Evolutionary conservation across 2,797 vertebrate species (phyloP).

Genomic region (Spheniscus humboldti): DNA sequence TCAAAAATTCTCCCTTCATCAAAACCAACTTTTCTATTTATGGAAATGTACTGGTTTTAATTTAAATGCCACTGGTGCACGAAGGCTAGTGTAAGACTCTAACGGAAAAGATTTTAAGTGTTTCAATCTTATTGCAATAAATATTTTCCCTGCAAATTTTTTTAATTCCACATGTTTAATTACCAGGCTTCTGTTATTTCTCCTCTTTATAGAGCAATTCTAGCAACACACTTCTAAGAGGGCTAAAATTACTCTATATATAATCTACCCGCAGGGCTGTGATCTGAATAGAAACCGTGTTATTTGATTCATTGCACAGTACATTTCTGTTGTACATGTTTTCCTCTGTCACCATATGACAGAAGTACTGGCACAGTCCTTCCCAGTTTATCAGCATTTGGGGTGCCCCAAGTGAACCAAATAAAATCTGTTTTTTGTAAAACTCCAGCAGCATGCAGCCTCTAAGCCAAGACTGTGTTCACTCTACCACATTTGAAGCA

Average conservation of each 20-base stretch:
- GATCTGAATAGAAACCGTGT: conserved; percentile 32
- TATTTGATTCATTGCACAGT: conserved; percentile 25
- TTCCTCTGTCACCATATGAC: background rate
- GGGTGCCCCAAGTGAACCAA: background rate
- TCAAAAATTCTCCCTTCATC: conserved; percentile 14
- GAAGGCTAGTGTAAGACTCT: background rate
- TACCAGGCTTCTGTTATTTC: conserved; percentile 21
- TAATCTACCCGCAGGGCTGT: background rate
- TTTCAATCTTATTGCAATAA: conserved; percentile 39
- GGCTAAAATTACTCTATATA: conserved; percentile 16
- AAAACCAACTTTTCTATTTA: conserved; percentile 41
- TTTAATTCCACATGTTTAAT: conserved; percentile 17
- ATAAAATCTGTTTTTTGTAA: background rate
- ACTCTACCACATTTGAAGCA: background rate
- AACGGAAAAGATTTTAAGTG: conserved; percentile 7
- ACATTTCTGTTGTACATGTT: background rate
- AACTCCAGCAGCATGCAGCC: background rate
- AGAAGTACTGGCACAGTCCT: background rate
- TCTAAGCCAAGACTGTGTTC: background rate
- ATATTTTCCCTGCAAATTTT: background rate
- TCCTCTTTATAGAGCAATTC: conserved; percentile 13
- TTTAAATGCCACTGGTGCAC: conserved; percentile 37
- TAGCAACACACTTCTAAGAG: background rate
- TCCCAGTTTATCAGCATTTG: conserved; percentile 17
- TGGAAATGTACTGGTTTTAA: background rate